Base-by-base conservation (phyloP, 2,888 invertebrate species). In the Acleris sparsana region DNA sequence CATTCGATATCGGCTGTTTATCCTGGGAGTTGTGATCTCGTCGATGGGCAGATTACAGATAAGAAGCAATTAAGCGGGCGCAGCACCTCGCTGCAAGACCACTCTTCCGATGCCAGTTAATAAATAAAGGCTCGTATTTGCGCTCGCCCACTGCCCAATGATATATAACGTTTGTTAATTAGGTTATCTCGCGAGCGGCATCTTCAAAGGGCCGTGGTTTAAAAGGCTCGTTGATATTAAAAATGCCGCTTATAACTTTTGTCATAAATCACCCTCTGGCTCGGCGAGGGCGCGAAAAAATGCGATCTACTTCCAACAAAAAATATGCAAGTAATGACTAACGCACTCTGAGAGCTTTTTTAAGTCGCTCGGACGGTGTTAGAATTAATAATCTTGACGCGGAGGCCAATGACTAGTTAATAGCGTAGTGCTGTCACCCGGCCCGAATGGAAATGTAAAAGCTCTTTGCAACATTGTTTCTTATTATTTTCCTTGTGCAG, bases 321-420 rank as follows among this genome's bases (percentile, higher is more conserved):
- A 92, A 92, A 92, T 89, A 84, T 92, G 92, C 92, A 92, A 92
- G 92, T 92, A 92, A 92, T 84, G 88, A 84, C 88, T 80, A 83
- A 82, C 84, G 86, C 84, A 79, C 83, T 85, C 83, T 90, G 86
- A 91, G 89, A 89, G 92, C 89, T 88, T 90, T 92, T 89, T 85
- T 84, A 83, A 87, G 89, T 90, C 79, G 74, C 71, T 74, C 75
- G 78, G 82, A 82, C 78, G 77, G 72, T 85, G 82, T 85, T 84
- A 84, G 92, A 89, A 91, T 91, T 88, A 87, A 92, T 92, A 88
- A 86, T 83, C 73, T 78, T 72, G 70, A 64, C 69, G 70, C 69
- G 73, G 62, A 63, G 61, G 68, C 71, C 72, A 62, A 74, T 66
- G 57, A 62, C 57, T 66, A 59, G 53, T 58, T 76, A 79, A 80